Evolutionary conservation across 2,888 invertebrate genomes (phyloP).

Genomic region (Cataglyphis albicans): DNA sequence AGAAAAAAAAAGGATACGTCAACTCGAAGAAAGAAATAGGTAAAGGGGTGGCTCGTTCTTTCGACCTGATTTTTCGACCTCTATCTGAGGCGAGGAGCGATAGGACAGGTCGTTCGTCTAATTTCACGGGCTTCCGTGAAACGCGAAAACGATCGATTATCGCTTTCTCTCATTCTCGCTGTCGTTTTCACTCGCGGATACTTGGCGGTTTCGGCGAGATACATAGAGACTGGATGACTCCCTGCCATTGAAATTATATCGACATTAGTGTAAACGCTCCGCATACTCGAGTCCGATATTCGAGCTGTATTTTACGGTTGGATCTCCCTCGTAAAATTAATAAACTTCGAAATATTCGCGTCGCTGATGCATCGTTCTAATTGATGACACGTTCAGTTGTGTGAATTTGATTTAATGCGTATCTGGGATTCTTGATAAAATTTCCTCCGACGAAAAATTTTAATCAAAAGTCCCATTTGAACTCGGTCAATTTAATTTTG

Average conservation of each 20-base stretch:
- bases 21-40: not conserved
- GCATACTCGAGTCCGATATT: not conserved
- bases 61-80: constrained; percentile 44
- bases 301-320: constrained; percentile 67
- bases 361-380: constrained; percentile 60
- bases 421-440: constrained; percentile 11
- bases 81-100: not conserved
- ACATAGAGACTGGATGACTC: not conserved
- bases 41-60: not conserved
- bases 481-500: constrained; percentile 10
- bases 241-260: constrained; percentile 58
- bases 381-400: constrained; percentile 66
- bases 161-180: not conserved
- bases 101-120: constrained; percentile 57
- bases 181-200: not conserved
- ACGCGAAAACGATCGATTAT: constrained; percentile 64
- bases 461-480: constrained; percentile 1
- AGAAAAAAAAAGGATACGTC: constrained; percentile 3
- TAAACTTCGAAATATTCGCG: constrained; percentile 69
- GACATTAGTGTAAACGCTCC: constrained; percentile 49
- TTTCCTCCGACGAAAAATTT: constrained; percentile 2
- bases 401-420: constrained; percentile 71
- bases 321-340: constrained; percentile 72
- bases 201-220: constrained; percentile 6
- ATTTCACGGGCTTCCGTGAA: constrained; percentile 51